phyloP scores from a whole-genome alignment of 1,140 invertebrate species.

The Coptotermes formosanus region DNA sequence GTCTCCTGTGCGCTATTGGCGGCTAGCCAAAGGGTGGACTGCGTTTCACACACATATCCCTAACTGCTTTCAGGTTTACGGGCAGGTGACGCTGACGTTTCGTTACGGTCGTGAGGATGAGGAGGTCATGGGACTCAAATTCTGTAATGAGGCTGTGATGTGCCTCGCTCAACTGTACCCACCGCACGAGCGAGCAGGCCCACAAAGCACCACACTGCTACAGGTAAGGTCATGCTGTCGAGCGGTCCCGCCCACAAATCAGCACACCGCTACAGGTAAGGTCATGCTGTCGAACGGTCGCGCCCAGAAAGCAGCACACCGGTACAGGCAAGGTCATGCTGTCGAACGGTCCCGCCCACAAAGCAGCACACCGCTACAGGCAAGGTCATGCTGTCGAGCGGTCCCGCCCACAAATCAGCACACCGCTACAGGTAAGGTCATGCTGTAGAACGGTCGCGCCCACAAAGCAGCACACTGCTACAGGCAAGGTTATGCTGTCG shows the following conservation, averaged over 20 bases:
- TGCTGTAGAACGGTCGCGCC: constrained; percentile 40
- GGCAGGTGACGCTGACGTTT: constrained; percentile 82
- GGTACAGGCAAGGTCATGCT: constrained; percentile 62
- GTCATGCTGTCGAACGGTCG: constrained; percentile 38
- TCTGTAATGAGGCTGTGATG: constrained; percentile 88
- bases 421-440: constrained; percentile 46
- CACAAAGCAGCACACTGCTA: constrained; percentile 57
- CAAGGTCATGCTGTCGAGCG: too few relatives aligned
- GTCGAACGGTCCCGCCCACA: not conserved
- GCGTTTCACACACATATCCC: too few relatives aligned
- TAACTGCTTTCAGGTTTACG: constrained; percentile 59
- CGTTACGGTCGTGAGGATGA: constrained; percentile 89
- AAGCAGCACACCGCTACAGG: not conserved
- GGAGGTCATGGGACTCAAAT: constrained; percentile 89
- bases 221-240: constrained; percentile 58
- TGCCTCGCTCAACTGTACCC: constrained; percentile 83
- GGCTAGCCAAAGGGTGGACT: too few relatives aligned
- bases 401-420: too few relatives aligned
- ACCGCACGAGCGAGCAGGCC: constrained; percentile 47
- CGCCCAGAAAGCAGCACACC: constrained; percentile 53
- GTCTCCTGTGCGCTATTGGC: too few relatives aligned
- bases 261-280: not conserved
- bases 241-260: not conserved
- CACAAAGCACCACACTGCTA: constrained; percentile 57
- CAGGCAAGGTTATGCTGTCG: constrained; percentile 58